These are phyloP conservation scores for Pachydiplax longipennis DNA, from an alignment of 2,888 invertebrate genomes.

Conservation along the genomic window DNA sequence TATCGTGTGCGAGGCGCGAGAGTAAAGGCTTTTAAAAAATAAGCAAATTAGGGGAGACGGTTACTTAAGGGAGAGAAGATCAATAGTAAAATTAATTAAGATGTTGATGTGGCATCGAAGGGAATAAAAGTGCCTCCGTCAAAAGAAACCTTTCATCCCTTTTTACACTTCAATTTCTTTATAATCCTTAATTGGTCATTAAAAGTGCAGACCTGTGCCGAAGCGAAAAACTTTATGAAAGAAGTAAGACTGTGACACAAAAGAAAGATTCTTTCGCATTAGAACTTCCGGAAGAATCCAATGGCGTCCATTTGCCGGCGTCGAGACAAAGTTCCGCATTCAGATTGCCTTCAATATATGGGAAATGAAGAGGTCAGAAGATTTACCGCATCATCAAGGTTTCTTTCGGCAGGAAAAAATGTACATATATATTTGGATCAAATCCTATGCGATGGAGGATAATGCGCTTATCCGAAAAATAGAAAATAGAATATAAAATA, in stretches of 20 bases:
- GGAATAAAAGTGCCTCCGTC: background rate
- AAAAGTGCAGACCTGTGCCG: conserved; percentile 24
- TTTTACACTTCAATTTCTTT: conserved; percentile 35
- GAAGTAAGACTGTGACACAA: background rate
- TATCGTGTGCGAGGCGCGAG: no score
- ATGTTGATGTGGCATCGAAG: conserved; percentile 35
- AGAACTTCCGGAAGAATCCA: background rate
- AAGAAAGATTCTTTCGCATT: background rate
- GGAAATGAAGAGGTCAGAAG: no score
- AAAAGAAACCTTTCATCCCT: conserved; percentile 21
- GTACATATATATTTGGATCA: no score
- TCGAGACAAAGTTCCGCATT: background rate
- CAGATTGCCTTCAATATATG: no score
- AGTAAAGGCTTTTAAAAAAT: background rate
- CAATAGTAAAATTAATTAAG: conserved; percentile 41
- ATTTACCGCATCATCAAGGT: no score
- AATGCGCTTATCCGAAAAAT: no score
- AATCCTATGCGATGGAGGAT: no score
- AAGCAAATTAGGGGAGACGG: background rate
- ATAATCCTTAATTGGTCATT: conserved; percentile 43
- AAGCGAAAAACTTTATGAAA: background rate
- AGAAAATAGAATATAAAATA: no score
- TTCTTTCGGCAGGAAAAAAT: no score
- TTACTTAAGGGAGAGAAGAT: background rate
- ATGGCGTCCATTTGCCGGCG: background rate